These are phyloP conservation scores for Aricia artaxerxes DNA, from an alignment of 2,888 invertebrate genomes.

Conservation along the genomic window DNA sequence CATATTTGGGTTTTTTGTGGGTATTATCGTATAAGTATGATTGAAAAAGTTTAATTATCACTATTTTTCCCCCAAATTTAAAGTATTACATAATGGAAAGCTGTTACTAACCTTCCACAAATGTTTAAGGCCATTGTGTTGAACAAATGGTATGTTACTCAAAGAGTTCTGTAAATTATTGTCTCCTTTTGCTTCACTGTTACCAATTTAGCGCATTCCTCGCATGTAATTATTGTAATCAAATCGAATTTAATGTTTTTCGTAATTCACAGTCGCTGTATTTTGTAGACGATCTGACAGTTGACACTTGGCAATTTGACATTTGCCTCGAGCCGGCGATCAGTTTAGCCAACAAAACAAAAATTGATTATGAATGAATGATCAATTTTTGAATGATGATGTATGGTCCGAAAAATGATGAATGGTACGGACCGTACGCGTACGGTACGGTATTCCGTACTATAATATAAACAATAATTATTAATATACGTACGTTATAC, in stretches of 20 bases:
- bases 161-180: background rate
- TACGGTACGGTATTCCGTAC: too few species aligned
- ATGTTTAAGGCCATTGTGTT: constrained; percentile 64
- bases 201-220: constrained; percentile 42
- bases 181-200: background rate
- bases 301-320: background rate
- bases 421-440: too few species aligned
- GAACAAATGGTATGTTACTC: background rate
- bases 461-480: too few species aligned
- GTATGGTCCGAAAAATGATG: too few species aligned
- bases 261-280: background rate
- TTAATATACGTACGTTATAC: too few species aligned
- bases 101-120: constrained; percentile 64
- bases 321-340: background rate
- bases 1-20: background rate
- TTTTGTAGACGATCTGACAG: background rate
- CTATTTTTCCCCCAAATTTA: constrained; percentile 39
- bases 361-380: too few species aligned
- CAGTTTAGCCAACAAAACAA: background rate
- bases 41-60: background rate
- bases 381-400: too few species aligned
- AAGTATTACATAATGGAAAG: constrained; percentile 65
- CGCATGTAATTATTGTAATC: background rate
- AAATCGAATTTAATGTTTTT: background rate
- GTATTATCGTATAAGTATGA: background rate